Evolutionary conservation across 2,888 invertebrate genomes (phyloP), one percentile per base, ranked within the genome.

Genomic region (Cantharis rufa): DNA sequence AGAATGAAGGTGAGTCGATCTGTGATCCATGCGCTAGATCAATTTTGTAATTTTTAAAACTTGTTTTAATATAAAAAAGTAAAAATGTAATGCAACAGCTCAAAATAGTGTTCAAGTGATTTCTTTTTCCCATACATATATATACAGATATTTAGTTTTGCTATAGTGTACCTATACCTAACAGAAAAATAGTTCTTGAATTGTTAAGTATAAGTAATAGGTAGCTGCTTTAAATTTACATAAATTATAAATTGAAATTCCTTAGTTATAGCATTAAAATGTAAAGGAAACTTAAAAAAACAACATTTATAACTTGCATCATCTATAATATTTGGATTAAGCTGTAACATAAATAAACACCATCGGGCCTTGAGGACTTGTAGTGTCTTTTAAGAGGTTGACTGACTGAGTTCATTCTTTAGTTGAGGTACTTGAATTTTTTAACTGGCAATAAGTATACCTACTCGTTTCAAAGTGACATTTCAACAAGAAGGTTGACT

Each of bases 361-460:
- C 75, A 78, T 78, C 75, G 72, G 76, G 71, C 61, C 61, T 72
- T 21, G 69, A 78, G 78, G 66, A 71, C 71, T 64, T 62, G 48
- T 75, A 70, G 70, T 70, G 70, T 70, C 16, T 71, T 76, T 74
- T 28, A 62, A 77, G 74, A 24, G 62, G 69, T 66, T 24, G 64
- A 66, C 68, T 72, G 78, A 66, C 75, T 71, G 32, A 27, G 71
- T 74, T 74, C 62, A 71, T 77, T 74, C 75, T 70, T 72, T 78
- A 72, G 62, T 69, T 69, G 63, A 71, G 73, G 76, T 75, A 72
- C 78, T 78, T 71, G 75, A 78, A 71, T 78, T 75, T 78, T 76
- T 76, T 78, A 78, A 76, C 75, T 71, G 78, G 78, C 78, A 78
- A 75, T 78, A 77, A 77, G 77, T 74, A 75, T 72, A 69, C 77